phyloP scores from a whole-genome alignment of 1,140 invertebrate genomes.

The Drosophila rufa region DNA sequence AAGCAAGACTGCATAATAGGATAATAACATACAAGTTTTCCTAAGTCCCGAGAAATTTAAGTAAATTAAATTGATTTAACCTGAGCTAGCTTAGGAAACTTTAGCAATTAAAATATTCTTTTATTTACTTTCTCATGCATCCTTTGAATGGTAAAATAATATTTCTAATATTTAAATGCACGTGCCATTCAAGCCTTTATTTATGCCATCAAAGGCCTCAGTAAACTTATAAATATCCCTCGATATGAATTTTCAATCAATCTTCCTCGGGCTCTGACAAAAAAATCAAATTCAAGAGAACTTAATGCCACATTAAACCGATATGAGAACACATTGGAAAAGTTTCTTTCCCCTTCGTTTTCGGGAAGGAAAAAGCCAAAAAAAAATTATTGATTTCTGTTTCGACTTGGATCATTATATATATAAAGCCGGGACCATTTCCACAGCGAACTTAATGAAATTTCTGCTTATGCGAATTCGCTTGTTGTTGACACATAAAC shows the following conservation, averaged over 20 bases:
- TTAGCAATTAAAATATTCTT: not conserved
- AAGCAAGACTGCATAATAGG: too few species aligned
- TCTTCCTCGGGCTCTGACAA: conserved; percentile 1
- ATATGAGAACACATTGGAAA: conserved; percentile 31
- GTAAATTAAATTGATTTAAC: too few species aligned
- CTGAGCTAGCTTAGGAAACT: too few species aligned
- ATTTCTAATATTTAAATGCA: not conserved
- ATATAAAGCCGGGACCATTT: conserved; percentile 48
- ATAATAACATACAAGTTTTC: too few species aligned
- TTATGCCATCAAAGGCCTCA: not conserved
- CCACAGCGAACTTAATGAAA: conserved; percentile 76
- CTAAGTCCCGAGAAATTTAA: too few species aligned
- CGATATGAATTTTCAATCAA: conserved; percentile 38
- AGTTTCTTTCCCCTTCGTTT: conserved; percentile 1
- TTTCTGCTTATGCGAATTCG: conserved; percentile 81
- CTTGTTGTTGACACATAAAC: conserved; percentile 83
- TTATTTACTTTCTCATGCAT: not conserved
- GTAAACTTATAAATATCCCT: not conserved
- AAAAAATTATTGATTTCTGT: conserved; percentile 36
- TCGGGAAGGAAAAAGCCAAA: not conserved
- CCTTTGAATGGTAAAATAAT: not conserved
- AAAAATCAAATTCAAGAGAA: conserved; percentile 11
- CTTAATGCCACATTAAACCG: conserved; percentile 41
- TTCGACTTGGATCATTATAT: conserved; percentile 47
- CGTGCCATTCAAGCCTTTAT: not conserved